These are phyloP conservation scores for Glaucidium brasilianum DNA, from an alignment of 2,113 vertebrate genomes.

Conservation along the genomic window DNA sequence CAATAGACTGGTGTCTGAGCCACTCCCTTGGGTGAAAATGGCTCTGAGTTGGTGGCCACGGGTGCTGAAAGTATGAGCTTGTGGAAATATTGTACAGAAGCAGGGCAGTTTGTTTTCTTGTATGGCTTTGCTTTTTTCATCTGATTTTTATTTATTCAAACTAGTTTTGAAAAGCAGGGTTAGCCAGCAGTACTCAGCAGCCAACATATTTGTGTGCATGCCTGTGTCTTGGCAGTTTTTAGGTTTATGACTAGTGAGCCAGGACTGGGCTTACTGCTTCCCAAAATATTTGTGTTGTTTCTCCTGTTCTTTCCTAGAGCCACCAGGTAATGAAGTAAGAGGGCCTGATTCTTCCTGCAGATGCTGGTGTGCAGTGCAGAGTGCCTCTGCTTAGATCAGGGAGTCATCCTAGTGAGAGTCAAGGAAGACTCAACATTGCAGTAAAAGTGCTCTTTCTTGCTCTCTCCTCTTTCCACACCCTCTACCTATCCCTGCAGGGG, in stretches of 20 bases:
- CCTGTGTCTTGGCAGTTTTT: conserved; percentile 16
- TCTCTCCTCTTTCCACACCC: background rate
- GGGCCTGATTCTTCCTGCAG: background rate
- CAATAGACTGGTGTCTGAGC: background rate
- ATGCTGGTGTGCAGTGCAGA: accelerated
- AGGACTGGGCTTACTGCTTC: background rate
- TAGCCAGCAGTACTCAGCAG: conserved; percentile 2
- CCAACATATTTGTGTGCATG: conserved; percentile 12
- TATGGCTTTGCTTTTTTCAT: background rate
- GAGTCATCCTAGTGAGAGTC: background rate
- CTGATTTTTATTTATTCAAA: background rate
- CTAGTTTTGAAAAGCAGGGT: background rate
- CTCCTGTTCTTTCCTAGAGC: background rate
- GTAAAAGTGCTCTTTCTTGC: background rate
- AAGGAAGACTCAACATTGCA: background rate
- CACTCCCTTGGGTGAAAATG: background rate
- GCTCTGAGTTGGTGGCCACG: background rate
- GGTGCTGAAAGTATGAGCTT: background rate
- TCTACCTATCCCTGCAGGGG: background rate
- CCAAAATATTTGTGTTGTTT: background rate
- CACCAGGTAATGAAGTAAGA: background rate
- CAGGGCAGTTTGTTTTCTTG: background rate
- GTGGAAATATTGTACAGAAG: background rate
- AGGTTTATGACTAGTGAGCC: background rate
- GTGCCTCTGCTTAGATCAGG: background rate